A percentile compares a stretch with the other conserved stretches of the same genome.
Conservation (phyloP, 2,113 vertebrate genomes). For the Forbesichthys agassizii region DNA sequence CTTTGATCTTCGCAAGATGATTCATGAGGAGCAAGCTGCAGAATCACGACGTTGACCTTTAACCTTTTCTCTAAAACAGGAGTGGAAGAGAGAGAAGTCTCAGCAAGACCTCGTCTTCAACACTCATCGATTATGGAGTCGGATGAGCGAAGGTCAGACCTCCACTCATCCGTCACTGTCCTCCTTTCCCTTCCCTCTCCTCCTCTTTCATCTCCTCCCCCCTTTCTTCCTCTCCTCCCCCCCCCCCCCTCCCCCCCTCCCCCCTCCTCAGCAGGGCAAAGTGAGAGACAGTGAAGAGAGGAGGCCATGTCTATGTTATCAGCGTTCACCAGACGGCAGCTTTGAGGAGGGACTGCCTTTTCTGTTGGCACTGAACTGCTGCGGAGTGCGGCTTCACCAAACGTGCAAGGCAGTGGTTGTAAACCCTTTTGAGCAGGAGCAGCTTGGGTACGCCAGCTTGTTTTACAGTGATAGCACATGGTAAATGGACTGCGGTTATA, state of each 20-base stretch:
- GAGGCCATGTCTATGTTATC: conserved; percentile 68
- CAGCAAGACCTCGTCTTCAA: neutral
- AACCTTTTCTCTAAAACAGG: too few species aligned
- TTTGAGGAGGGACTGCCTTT: conserved; percentile 57
- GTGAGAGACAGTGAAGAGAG: conserved; percentile 24
- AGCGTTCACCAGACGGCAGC: conserved; percentile 62
- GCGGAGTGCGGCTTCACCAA: too few species aligned
- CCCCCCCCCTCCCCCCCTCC: conserved; percentile 8
- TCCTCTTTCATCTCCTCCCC: conserved; percentile 3
- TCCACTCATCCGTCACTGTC: conserved; percentile 60
- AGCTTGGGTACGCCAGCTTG: too few species aligned
- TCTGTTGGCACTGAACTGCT: conserved; percentile 21
- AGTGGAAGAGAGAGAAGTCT: too few species aligned
- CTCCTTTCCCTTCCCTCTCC: conserved; percentile 25
- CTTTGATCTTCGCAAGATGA: too few species aligned
- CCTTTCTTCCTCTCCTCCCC: conserved; percentile 35
- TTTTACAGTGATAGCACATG: too few species aligned
- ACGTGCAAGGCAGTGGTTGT: too few species aligned
- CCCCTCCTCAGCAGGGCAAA: conserved; percentile 35
- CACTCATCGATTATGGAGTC: conserved; percentile 53
- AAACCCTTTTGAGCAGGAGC: too few species aligned
- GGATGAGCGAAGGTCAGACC: conserved; percentile 58
- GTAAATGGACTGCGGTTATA: too few species aligned
- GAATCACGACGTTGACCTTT: too few species aligned
- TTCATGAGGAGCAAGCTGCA: too few species aligned